These are phyloP conservation scores for Mixornis gularis DNA, from an alignment of 2,113 vertebrate species.

Conservation along the genomic window DNA sequence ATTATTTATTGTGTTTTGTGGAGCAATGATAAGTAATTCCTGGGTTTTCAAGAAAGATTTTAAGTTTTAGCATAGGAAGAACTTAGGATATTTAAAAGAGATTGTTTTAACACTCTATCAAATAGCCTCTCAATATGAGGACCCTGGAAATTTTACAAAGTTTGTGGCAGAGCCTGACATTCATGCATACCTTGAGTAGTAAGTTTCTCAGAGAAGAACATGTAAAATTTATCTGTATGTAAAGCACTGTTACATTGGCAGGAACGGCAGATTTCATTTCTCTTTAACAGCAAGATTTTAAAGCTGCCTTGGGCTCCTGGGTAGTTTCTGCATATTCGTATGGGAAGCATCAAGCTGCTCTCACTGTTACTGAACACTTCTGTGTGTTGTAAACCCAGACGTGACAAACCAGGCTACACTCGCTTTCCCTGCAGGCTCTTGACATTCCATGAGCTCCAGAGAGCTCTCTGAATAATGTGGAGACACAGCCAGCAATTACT, in stretches of 20 bases:
- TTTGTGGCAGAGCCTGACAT: background rate
- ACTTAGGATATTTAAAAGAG: rapidly evolving
- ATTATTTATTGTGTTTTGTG: background rate
- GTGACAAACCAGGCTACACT: background rate
- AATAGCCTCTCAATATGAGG: background rate
- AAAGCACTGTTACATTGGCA: background rate
- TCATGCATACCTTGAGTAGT: background rate
- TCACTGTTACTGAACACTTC: background rate
- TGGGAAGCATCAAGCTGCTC: background rate
- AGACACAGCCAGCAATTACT: background rate
- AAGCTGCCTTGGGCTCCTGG: background rate
- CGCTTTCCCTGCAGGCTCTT: background rate
- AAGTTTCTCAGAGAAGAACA: background rate
- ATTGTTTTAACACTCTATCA: background rate
- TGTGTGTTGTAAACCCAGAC: background rate
- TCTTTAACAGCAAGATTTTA: background rate
- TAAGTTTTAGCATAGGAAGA: background rate
- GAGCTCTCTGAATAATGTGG: background rate
- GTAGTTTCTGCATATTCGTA: background rate
- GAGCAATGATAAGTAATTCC: background rate
- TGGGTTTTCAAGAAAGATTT: background rate
- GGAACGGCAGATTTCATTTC: background rate
- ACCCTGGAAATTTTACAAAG: background rate
- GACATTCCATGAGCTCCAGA: slow-evolving; percentile 20
- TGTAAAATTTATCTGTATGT: background rate